Base-by-base conservation (phyloP, 2,797 vertebrate genomes). In the Monodelphis domestica region DNA sequence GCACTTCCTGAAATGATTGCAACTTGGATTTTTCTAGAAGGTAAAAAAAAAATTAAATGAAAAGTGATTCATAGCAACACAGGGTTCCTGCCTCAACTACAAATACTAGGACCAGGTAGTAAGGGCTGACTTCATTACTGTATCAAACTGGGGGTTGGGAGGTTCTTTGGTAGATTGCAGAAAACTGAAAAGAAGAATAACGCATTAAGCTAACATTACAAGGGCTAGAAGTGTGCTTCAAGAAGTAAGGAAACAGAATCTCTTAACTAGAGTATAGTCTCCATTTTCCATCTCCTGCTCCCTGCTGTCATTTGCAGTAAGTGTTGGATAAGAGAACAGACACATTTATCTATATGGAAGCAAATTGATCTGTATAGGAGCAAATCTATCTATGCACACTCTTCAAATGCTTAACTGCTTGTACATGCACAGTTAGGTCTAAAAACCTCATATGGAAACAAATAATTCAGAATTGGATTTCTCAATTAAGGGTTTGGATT, bases 81-180 rank as follows among this genome's bases (percentile, higher is more conserved):
- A 78, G 92, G 45, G 38, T 96, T 96, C 92, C 92, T 53, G 55
- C 53, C 45, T 97, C 57, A n/a, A 0, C 51, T 96, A 88, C 93
- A 97, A 98, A 95, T 97, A 95, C 90, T 91, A 93, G 90, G 95
- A 91, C 96, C 88, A 96, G 88, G 95, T 54, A 95, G 53, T 89
- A 95, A 95, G 63, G 38, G 17, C 59, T 97, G 90, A 91, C 50
- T 90, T 96, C 33, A 12, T 91, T 53, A 90, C 94, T 90, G 89
- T 95, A 84, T 92, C 92, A 95, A 97, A 94, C 89, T 78, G 87
- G 90, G 97, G 89, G n/a, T 78, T 55, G 55, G 78, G 63, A 98
- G 96, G 12, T 91, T 98, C 89, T 97, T 96, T 93, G 63, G 33
- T 50, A 97, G 63, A 93, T 45, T 95, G 70, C 93, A 89, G 90